Percentiles rank a stretch among this genome's conserved stretches.
phyloP scores from a whole-genome alignment of 2,113 vertebrate genomes.

The Gavialis gangeticus region DNA sequence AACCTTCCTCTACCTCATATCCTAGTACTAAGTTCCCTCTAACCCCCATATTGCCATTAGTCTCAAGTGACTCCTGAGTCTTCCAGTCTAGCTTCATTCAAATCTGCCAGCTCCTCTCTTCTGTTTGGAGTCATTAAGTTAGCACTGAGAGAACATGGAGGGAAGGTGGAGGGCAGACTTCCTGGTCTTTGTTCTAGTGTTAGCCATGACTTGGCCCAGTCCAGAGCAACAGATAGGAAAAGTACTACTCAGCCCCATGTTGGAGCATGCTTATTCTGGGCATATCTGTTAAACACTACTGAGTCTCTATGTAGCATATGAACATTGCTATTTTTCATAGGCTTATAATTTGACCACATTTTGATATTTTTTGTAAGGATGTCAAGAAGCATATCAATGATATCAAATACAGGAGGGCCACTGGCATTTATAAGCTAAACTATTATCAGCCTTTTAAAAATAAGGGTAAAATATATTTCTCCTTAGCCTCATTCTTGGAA shows the following conservation, averaged over 20 bases:
- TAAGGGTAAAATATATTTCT: not conserved
- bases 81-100: not conserved
- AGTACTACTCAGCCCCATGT: not conserved
- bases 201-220: not conserved
- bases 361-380: not conserved
- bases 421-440: too few relatives aligned
- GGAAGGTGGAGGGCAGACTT: not conserved
- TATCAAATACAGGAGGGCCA: not conserved
- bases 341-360: not conserved
- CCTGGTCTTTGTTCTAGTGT: not conserved
- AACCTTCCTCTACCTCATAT: not conserved
- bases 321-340: not conserved
- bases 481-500: not conserved
- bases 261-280: not conserved
- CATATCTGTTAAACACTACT: not conserved
- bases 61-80: too few relatives aligned
- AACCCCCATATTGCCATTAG: too few relatives aligned
- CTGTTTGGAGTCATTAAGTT: not conserved
- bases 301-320: not conserved
- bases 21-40: too few relatives aligned
- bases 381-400: not conserved
- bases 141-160: not conserved
- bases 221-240: not conserved
- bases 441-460: not conserved
- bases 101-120: not conserved